Conservation (phyloP, 1,140 invertebrate species). For the Sogatella furcifera region DNA sequence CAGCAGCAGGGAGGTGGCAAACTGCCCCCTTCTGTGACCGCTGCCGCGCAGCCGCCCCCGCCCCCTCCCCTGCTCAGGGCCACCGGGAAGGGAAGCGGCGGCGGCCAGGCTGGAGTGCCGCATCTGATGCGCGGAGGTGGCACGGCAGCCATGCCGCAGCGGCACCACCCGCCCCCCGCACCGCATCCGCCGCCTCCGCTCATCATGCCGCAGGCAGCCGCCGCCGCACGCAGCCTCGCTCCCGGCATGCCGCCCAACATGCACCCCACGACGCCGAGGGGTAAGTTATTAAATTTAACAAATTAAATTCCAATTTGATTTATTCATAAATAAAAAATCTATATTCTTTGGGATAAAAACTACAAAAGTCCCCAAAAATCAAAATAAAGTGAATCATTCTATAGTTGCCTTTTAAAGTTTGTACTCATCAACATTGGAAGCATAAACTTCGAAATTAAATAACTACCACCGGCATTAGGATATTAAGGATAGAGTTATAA, state of each 20-base stretch:
- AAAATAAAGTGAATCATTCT: too few relatives aligned
- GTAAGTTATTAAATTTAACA: too few relatives aligned
- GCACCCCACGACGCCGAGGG: slow-evolving; percentile 22
- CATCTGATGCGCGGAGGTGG: slow-evolving; percentile 35
- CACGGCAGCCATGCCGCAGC: slow-evolving; percentile 4
- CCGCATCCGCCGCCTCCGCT: slow-evolving; percentile 42
- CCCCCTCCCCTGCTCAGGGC: slow-evolving; percentile 29
- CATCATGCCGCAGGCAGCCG: slow-evolving; percentile 20
- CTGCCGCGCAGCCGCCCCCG: too few relatives aligned
- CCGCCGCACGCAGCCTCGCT: slow-evolving; percentile 34
- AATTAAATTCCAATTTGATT: too few relatives aligned
- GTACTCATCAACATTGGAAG: too few relatives aligned
- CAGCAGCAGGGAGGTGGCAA: slow-evolving; percentile 11
- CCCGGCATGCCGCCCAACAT: slow-evolving; percentile 43
- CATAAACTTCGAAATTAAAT: too few relatives aligned
- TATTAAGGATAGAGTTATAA: too few relatives aligned
- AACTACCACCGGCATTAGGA: too few relatives aligned
- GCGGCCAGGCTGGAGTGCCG: slow-evolving; percentile 20
- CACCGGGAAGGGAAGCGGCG: not conserved
- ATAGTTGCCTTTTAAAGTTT: too few relatives aligned
- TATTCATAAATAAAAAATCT: too few relatives aligned
- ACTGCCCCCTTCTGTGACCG: slow-evolving; percentile 8
- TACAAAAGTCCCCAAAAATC: too few relatives aligned
- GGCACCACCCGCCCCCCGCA: slow-evolving; percentile 41
- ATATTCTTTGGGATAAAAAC: too few relatives aligned